Conservation (phyloP, 2,888 invertebrate genomes). For the Melipona bicolor region DNA sequence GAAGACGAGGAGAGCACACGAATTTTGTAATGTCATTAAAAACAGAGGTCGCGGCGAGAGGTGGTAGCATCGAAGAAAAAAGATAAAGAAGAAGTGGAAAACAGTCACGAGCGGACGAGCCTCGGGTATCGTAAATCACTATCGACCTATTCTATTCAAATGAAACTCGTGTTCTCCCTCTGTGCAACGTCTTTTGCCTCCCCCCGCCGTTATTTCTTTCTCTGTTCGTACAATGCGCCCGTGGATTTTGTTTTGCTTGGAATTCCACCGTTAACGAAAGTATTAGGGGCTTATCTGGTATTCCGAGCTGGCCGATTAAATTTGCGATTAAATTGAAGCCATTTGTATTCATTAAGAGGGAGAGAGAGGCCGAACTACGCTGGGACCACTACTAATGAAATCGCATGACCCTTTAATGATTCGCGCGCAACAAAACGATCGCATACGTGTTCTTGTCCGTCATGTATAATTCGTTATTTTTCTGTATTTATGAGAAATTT, state of each 20-base stretch:
- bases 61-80: constrained; percentile 41
- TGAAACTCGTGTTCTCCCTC: constrained; percentile 75
- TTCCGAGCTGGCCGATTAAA: constrained; percentile 53
- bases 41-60: constrained; percentile 37
- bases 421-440: not conserved
- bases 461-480: not conserved
- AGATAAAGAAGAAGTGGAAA: constrained; percentile 67
- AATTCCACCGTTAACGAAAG: constrained; percentile 62
- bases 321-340: constrained; percentile 61
- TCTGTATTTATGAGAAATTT: too few relatives aligned
- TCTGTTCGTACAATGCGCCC: constrained; percentile 48
- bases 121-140: constrained; percentile 77
- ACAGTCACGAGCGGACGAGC: constrained; percentile 70
- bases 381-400: constrained; percentile 46
- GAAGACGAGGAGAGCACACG: constrained; percentile 28
- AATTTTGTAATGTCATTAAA: constrained; percentile 60
- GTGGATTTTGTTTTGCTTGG: constrained; percentile 60
- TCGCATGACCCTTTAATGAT: constrained; percentile 28
- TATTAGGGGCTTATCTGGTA: constrained; percentile 58
- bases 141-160: constrained; percentile 81
- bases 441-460: not conserved
- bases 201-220: constrained; percentile 43
- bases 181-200: constrained; percentile 60
- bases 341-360: constrained; percentile 58
- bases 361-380: constrained; percentile 13